Percentiles rank a stretch among this genome's conserved stretches.
phyloP scores from a whole-genome alignment of 2,888 invertebrate species.

The Oligia latruncula region DNA sequence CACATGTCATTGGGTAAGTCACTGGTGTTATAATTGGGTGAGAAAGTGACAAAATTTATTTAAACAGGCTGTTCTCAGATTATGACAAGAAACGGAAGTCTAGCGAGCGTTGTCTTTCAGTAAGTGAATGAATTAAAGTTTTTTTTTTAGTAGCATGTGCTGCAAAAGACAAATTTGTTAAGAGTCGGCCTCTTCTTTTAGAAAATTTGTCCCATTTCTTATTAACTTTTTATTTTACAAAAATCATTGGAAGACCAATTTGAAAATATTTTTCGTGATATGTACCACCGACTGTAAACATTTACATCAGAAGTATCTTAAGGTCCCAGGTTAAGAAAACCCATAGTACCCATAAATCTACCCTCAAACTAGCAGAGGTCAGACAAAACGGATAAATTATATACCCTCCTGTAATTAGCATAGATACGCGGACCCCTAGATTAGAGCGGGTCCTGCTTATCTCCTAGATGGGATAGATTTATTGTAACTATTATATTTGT shows the following conservation, averaged over 20 bases:
- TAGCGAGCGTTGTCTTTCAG: not conserved
- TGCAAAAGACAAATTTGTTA: not conserved
- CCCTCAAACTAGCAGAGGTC: slow-evolving; percentile 57
- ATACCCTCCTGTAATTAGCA: slow-evolving; percentile 72
- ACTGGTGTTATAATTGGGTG: slow-evolving; percentile 22
- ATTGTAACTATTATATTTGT: slow-evolving; percentile 66
- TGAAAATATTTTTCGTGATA: not conserved
- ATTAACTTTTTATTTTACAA: not conserved
- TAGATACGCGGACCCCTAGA: slow-evolving; percentile 71
- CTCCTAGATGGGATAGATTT: slow-evolving; percentile 66
- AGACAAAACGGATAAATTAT: slow-evolving; percentile 70
- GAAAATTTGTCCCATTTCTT: too few species aligned
- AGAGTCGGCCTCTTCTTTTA: too few species aligned
- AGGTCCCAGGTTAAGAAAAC: slow-evolving; percentile 38
- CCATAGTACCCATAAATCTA: slow-evolving; percentile 50
- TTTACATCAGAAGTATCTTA: slow-evolving; percentile 19
- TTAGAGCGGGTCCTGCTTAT: slow-evolving; percentile 68
- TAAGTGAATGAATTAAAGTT: not conserved
- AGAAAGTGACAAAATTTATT: not conserved
- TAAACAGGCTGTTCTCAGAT: too few species aligned
- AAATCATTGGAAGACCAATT: not conserved
- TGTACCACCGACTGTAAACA: not conserved
- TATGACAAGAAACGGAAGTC: not conserved
- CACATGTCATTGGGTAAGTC: slow-evolving; percentile 28
- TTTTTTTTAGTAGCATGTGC: not conserved